Base-by-base conservation (phyloP, 1,140 invertebrate species). In the Melanaphis sacchari region DNA sequence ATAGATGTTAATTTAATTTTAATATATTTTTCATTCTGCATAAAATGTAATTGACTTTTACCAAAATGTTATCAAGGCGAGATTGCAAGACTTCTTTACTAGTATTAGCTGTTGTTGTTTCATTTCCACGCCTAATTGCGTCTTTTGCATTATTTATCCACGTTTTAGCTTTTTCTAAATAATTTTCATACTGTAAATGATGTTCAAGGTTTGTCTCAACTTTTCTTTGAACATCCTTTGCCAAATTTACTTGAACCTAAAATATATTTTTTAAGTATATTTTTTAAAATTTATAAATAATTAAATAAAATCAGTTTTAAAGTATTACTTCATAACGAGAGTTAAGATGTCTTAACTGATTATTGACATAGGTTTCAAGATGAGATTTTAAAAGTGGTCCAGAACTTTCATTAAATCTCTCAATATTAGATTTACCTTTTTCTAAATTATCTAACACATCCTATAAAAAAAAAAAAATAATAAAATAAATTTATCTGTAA, bases 201-300 rank as follows among this genome's bases (percentile, higher is more conserved):
- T 99, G 98, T 94, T 98, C 97, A 26, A 97, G 96, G 95, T 99
- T 99, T 0, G 97, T 98, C 95, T 99, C 97, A 24, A 99, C 98
- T 95, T 99, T 99, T 94, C 98, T 98, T 46, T 99, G 95, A 0
- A 99, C 98, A 95, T 99, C 98, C 95, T 98, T 99, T 1, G 97
- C 98, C 94, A 98, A 96, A 95, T 99, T 98, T 0, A 98, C 96
- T 94, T 98, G 97, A 0, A 98, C 97, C 95, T 95, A 82, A 52
- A 94, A 93, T 89, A 93, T 90, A 81, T 93, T 76, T n/a, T 76
- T n/a, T n/a, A n/a, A n/a, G n/a, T n/a, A n/a, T n/a, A n/a, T n/a
- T n/a, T n/a, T 76, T 76, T 18, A n/a, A 76, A 76, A n/a, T 11
- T 76, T 76, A 18, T 76, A 76, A 18, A 76, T 76, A 76, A 15